These are phyloP conservation scores for Sycophaga agraensis DNA, from an alignment of 1,140 invertebrate genomes.

Conservation along the genomic window DNA sequence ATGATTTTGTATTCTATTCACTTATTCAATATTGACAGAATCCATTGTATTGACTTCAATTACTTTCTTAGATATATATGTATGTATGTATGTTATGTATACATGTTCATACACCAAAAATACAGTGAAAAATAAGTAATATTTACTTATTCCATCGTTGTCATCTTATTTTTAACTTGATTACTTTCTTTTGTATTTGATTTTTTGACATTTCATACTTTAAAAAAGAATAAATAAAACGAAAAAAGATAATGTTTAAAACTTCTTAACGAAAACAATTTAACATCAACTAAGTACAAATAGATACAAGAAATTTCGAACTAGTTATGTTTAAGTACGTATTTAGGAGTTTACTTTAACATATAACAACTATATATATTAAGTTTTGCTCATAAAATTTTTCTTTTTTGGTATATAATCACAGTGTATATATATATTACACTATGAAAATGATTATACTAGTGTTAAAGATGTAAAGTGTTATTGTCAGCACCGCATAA, in stretches of 20 bases:
- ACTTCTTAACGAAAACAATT: constrained; percentile 6
- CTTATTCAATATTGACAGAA: constrained; percentile 1
- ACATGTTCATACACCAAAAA: background rate
- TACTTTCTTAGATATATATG: constrained; percentile 15
- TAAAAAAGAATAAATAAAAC: constrained; percentile 4
- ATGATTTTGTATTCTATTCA: too few species aligned
- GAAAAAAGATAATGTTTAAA: background rate
- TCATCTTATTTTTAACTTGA: background rate
- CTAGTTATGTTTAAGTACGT: constrained; percentile 15
- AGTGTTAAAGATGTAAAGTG: constrained; percentile 12
- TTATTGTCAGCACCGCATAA: constrained; percentile 49
- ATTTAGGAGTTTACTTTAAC: background rate
- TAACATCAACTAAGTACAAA: constrained; percentile 6
- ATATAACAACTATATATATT: constrained; percentile 12
- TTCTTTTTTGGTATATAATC: constrained; percentile 17
- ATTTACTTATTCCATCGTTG: constrained; percentile 7
- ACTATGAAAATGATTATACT: constrained; percentile 36
- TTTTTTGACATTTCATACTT: background rate
- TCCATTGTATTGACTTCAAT: background rate
- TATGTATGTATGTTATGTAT: background rate
- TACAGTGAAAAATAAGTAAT: constrained; percentile 4
- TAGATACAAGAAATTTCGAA: constrained; percentile 4
- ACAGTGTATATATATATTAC: constrained; percentile 31
- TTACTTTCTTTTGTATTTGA: constrained; percentile 9
- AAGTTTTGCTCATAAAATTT: constrained; percentile 13